Evolutionary conservation across 92 coral and sea anemone species (phyloP), one percentile per base, ranked within the genome.

Genomic region (Scolanthus callimorphus): DNA sequence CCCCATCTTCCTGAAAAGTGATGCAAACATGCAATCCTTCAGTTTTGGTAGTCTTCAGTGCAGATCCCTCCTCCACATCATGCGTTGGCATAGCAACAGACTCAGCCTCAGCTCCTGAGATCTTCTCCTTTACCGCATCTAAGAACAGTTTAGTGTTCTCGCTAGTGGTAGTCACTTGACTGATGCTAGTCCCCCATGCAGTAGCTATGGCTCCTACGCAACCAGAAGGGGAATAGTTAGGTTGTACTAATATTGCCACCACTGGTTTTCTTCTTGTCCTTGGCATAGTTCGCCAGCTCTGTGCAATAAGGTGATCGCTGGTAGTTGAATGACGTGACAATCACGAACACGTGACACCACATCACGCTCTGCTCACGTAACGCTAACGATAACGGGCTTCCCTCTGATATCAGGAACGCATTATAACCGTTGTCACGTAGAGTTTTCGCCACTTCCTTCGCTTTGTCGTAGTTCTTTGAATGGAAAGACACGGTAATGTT

Each of bases 281-380:
- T 85, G 17, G 92, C 92, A 46, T 79, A 85, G 61, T 85, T 80
- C 28, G 87, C 83, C 10, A 85, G 52, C 57, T 85, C 92, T 1
- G 73, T 73, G 34, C 86, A 85, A 51, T 67, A 58, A 22, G 73
- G 71, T 19, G 78, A 67, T 41, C 87, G 83, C 60, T 85, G 92
- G 69, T 85, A 85, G 57, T 67, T 68, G 51, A 85, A 71, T 24
- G 92, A 80, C 31, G 80, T 80, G 39, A 85, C 60, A 4, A 79
- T 17, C 9, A 85, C 80, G 31, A 85, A 77, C 28, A 69, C 65
- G 41, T 62, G 55, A 52, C 79, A 77, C 92, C 87, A 85, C 30
- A 59, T 76, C 12, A 80, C 77, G 23, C 65, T 69, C 56, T 66
- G 69, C 41, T 79, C 92, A 49, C 87, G 69, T 20, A 57, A 53